These are phyloP conservation scores for Hemitrygon akajei DNA, from an alignment of 2,797 vertebrate species.

Conservation along the genomic window DNA sequence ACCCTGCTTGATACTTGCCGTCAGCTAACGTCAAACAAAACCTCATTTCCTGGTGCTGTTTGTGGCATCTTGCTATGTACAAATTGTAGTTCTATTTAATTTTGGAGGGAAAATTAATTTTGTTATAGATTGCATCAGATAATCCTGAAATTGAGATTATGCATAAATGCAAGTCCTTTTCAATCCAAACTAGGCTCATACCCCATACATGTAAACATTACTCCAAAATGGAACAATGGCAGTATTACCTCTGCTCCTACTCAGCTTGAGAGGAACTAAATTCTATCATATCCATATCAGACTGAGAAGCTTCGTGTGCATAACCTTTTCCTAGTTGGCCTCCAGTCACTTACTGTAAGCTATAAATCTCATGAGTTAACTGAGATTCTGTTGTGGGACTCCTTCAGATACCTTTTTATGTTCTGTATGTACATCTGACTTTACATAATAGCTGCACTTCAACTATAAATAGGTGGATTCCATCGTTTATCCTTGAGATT, in stretches of 20 bases:
- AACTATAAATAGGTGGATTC: not conserved
- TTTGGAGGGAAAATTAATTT: not conserved
- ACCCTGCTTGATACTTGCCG: not conserved
- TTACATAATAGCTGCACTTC: not conserved
- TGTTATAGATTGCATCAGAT: not conserved
- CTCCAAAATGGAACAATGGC: not conserved
- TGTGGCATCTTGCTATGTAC: not conserved
- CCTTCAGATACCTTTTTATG: not conserved
- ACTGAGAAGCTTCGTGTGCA: not conserved
- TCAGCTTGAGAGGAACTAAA: not conserved
- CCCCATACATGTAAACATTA: not conserved
- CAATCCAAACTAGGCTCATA: not conserved
- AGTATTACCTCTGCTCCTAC: not conserved
- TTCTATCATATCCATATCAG: not conserved
- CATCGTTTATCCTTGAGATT: too few species aligned
- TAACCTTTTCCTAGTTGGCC: not conserved
- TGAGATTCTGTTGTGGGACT: not conserved
- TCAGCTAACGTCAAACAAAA: not conserved
- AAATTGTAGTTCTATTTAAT: not conserved
- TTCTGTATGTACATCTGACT: not conserved
- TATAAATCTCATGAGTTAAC: not conserved
- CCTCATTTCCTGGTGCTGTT: not conserved
- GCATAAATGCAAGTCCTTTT: not conserved
- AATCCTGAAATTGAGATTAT: not conserved
- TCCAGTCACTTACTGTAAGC: not conserved